Evolutionary conservation across 2,888 invertebrate species (phyloP).

Genomic region (Ethmia dodecea): DNA sequence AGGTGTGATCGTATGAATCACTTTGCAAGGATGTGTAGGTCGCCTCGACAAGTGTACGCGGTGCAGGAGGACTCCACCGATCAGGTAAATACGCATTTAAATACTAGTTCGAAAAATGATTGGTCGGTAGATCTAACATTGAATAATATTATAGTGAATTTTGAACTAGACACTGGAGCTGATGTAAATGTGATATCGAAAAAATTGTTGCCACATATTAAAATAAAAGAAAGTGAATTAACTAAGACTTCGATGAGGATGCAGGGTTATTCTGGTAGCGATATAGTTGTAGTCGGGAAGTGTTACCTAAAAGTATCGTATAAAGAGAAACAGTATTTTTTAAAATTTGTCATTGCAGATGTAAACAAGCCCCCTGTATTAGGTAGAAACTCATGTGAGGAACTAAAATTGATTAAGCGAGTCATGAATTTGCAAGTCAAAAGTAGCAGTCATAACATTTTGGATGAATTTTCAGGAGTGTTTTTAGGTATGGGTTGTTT

Average conservation of each 20-base stretch:
- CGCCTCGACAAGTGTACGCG: no score
- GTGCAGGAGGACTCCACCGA: conserved; percentile 16
- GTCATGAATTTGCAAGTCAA: background rate
- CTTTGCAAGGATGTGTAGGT: conserved; percentile 17
- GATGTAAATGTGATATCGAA: conserved; percentile 2
- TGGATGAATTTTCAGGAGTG: background rate
- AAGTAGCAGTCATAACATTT: no score
- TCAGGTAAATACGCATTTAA: conserved; percentile 15
- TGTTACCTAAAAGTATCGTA: conserved; percentile 14
- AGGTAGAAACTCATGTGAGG: conserved; percentile 6
- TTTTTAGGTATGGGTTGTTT: conserved; percentile 13
- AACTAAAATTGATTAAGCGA: conserved; percentile 1
- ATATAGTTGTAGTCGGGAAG: conserved; percentile 15
- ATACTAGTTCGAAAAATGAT: conserved; percentile 6
- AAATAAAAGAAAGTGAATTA: conserved; percentile 13
- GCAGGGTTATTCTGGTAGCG: conserved; percentile 16
- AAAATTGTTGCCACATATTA: background rate
- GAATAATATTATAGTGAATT: conserved; percentile 1
- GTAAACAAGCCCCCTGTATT: conserved; percentile 5
- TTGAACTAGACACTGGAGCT: conserved; percentile 9
- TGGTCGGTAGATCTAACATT: conserved; percentile 16
- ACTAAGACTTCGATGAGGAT: conserved; percentile 9
- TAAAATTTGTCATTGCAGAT: conserved; percentile 4
- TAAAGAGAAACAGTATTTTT: background rate
- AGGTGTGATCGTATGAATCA: conserved; percentile 15